Conservation (phyloP, 2,797 vertebrate genomes). For the Eospalax fontanierii region DNA sequence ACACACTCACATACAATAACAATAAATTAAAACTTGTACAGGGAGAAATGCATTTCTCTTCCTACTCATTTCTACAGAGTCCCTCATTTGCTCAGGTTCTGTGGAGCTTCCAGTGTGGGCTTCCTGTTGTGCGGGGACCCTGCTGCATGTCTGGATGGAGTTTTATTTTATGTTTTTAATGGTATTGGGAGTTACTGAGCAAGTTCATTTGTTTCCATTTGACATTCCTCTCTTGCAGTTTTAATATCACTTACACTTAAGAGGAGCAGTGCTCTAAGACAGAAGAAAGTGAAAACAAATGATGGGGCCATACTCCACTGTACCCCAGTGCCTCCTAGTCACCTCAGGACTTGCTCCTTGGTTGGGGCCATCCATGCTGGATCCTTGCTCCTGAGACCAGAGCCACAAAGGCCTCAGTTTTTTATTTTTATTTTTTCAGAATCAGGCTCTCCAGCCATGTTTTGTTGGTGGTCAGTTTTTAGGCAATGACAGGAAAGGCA, state of each 20-base stretch:
- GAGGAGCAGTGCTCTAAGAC: not conserved
- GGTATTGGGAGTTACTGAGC: not conserved
- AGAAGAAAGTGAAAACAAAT: not conserved
- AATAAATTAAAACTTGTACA: not conserved
- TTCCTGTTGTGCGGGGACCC: not conserved
- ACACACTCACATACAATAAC: not conserved
- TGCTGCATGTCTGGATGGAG: rapidly evolving
- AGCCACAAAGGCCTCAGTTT: not conserved
- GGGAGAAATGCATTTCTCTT: not conserved
- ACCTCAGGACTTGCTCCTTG: not conserved
- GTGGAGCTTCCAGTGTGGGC: not conserved
- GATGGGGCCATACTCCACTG: not conserved
- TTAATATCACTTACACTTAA: not conserved
- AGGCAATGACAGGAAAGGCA: no score
- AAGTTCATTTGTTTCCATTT: conserved; percentile 6
- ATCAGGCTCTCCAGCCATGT: not conserved
- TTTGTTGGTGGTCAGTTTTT: not conserved
- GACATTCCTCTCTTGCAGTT: not conserved
- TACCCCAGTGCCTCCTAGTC: rapidly evolving
- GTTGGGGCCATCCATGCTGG: rapidly evolving
- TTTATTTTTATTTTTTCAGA: not conserved
- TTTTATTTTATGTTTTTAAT: not conserved
- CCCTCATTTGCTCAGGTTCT: not conserved
- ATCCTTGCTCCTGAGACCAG: not conserved
- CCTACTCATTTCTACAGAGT: not conserved